phyloP scores from a whole-genome alignment of 1,140 invertebrate genomes.

The Metaphire vulgaris region DNA sequence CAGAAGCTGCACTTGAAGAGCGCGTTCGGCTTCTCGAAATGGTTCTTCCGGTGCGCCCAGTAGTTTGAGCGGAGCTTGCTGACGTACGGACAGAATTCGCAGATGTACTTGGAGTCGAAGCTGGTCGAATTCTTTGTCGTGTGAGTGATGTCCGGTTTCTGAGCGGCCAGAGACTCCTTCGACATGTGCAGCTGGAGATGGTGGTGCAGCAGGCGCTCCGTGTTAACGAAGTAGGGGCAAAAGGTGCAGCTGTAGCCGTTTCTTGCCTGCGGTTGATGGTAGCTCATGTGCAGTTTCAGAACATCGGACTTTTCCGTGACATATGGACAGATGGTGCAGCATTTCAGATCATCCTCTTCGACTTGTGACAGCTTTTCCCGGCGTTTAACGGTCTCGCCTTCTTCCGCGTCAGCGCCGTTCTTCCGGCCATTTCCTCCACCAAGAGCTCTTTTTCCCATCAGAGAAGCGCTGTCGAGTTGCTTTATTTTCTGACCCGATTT shows the following conservation, averaged over 20 bases:
- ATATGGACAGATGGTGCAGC: conserved; percentile 70
- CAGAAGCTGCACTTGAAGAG: conserved; percentile 67
- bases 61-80: conserved; percentile 74
- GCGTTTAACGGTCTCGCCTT: background rate
- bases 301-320: conserved; percentile 59
- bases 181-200: conserved; percentile 47
- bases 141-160: background rate
- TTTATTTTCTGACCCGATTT: background rate
- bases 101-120: conserved; percentile 60
- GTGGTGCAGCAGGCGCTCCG: conserved; percentile 47
- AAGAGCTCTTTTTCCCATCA: background rate
- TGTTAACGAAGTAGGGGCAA: conserved; percentile 69
- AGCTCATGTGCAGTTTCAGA: conserved; percentile 64
- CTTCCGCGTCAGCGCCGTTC: background rate
- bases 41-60: conserved; percentile 65
- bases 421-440: background rate
- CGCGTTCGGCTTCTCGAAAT: conserved; percentile 67
- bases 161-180: conserved; percentile 29
- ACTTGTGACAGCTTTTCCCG: background rate
- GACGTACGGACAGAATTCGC: conserved; percentile 66
- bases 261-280: conserved; percentile 64
- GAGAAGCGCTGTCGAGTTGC: background rate
- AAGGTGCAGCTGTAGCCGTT: conserved; percentile 71
- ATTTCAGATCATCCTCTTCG: background rate
- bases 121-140: conserved; percentile 4